Base-by-base conservation (phyloP, 2,113 vertebrate genomes). In the Saguinus midas region DNA sequence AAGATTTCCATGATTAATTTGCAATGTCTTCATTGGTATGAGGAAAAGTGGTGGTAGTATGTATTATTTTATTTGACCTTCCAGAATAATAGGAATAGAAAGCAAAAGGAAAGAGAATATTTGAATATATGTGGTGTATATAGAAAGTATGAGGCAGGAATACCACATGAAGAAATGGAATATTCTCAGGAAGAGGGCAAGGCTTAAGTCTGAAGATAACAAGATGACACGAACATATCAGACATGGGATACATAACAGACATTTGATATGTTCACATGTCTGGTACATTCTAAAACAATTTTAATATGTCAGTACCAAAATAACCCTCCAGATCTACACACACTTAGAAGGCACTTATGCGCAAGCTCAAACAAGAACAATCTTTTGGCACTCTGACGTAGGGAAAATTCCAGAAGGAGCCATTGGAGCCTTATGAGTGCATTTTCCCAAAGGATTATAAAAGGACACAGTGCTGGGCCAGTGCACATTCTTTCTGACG, bases 401-500 rank as follows among this genome's bases (percentile, higher is more conserved):
- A 83, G 61, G 80, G 95, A 35, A 93, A 48, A 81, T 82, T 95
- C 93, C 91, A 89, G 82, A 96, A 93, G 64, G 32, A 91, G 40
- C 57, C 2, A 5, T 40, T 87, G 95, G 92, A 91, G 48, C 25
- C 73, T 29, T 80, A n/a, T 0, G 17, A 96, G 86, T 57, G 43
- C 32, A 50, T 94, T 97, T 96, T 97, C 96, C 96, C 95, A 95
- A 97, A 97, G 95, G 95, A 81, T 86, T 87, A 64, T 40, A 70
- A 94, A 97, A 97, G 94, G 81, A 81, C 83, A 21, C 72, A 75
- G 88, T 58, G 17, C 84, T 96, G 82, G 82, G 93, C 91, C 96
- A 94, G 87, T 57, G 18, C 7, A 29, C 96, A 96, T 96, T 96
- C 88, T 96, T 97, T 97, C 98, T 98, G 96, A 96, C 50, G 50